Evolutionary conservation across 2,888 invertebrate genomes (phyloP).

Genomic region (Epinotia brunnichana): DNA sequence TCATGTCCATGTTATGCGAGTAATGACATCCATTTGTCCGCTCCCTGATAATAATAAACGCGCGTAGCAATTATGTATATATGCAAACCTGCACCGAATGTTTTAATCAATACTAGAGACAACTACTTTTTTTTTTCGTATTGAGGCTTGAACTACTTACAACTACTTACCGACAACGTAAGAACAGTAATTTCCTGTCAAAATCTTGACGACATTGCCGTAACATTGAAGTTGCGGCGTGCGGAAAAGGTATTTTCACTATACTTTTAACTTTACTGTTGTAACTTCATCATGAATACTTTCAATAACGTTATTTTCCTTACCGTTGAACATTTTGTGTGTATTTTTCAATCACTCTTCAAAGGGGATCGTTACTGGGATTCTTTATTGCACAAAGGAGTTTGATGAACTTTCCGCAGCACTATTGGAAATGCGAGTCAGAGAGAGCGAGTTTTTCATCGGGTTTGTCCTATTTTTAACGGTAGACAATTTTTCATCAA

Average conservation of each 20-base stretch:
- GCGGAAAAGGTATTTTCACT: neutral
- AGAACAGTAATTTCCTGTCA: too few species aligned
- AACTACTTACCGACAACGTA: too few species aligned
- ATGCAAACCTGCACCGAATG: too few species aligned
- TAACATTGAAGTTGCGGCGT: too few species aligned
- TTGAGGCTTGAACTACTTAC: too few species aligned
- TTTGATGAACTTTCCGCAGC: constrained; percentile 7
- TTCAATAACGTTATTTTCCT: neutral
- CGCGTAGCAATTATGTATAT: too few species aligned
- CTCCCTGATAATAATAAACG: too few species aligned
- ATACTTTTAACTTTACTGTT: neutral
- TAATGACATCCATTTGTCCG: too few species aligned
- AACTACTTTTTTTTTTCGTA: too few species aligned
- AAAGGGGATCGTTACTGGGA: constrained; percentile 7
- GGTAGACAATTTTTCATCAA: constrained; percentile 7
- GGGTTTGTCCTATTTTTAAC: neutral
- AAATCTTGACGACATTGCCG: too few species aligned
- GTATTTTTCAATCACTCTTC: constrained; percentile 5
- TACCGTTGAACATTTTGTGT: neutral
- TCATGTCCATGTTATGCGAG: too few species aligned
- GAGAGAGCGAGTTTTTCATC: neutral
- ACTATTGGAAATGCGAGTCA: neutral
- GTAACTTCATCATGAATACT: neutral
- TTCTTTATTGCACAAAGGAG: constrained; percentile 16
- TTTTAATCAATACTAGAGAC: too few species aligned